These are phyloP conservation scores for Sinocyclocheilus anophthalmus DNA, from an alignment of 2,113 vertebrate species.

Conservation along the genomic window DNA sequence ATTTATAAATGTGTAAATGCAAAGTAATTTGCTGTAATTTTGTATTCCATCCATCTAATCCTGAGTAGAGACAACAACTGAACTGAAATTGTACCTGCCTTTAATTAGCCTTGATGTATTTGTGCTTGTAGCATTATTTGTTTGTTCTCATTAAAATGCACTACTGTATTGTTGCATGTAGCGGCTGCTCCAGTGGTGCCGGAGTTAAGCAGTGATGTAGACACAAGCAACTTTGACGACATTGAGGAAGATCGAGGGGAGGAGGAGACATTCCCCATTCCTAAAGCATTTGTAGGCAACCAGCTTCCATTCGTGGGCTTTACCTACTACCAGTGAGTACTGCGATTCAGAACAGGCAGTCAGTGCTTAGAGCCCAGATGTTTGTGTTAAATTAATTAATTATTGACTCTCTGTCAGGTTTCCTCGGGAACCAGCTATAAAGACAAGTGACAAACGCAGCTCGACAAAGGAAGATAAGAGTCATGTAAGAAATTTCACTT, in stretches of 20 bases:
- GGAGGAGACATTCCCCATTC: constrained; percentile 97
- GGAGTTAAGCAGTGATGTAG: constrained; percentile 95
- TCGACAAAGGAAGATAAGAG: constrained; percentile 88
- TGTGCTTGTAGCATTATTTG: not conserved
- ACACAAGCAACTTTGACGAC: constrained; percentile 99
- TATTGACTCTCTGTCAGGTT: constrained; percentile 59
- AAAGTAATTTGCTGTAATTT: not conserved
- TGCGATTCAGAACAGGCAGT: not conserved
- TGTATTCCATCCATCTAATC: not conserved
- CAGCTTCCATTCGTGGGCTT: constrained; percentile 98
- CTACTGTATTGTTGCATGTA: constrained; percentile 55
- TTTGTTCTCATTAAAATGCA: not conserved
- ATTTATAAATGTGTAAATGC: not conserved
- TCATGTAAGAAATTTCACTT: constrained; percentile 78
- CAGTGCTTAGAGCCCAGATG: not conserved
- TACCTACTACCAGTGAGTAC: constrained; percentile 94
- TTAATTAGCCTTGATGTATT: not conserved
- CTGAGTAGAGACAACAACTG: not conserved
- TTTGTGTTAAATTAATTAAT: not conserved
- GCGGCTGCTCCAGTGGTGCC: constrained; percentile 97
- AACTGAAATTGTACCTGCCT: not conserved
- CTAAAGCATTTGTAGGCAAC: constrained; percentile 98
- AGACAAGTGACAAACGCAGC: constrained; percentile 87
- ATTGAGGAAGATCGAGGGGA: constrained; percentile 97
- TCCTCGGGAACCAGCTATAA: constrained; percentile 69